Evolutionary conservation across 1,140 invertebrate species (phyloP).

Genomic region (Hypsibius dujardini): DNA sequence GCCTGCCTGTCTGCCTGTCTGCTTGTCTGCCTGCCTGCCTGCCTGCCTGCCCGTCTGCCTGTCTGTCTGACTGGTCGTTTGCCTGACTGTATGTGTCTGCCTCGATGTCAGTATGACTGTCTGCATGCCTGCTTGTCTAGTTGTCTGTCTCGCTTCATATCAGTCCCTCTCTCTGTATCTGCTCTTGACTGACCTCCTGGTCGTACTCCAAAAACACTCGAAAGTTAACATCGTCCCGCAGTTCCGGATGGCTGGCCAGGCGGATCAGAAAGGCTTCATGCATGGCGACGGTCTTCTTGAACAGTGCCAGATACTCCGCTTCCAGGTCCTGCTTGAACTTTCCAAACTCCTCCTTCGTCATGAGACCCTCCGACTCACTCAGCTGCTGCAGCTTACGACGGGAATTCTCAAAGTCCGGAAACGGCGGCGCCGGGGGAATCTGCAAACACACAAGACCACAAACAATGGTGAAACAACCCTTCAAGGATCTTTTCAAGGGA

Average conservation of each 20-base stretch:
- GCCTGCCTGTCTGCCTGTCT: too few relatives aligned
- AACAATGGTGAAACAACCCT: slow-evolving; percentile 20
- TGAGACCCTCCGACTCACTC: slow-evolving; percentile 90
- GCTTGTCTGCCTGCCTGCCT: too few relatives aligned
- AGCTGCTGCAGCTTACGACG: slow-evolving; percentile 90
- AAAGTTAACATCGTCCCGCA: slow-evolving; percentile 79
- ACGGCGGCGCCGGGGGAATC: slow-evolving; percentile 93
- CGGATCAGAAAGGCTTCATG: slow-evolving; percentile 95
- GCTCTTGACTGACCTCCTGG: slow-evolving; percentile 43
- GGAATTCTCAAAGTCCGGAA: slow-evolving; percentile 95
- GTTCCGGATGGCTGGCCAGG: slow-evolving; percentile 77
- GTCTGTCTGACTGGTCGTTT: too few relatives aligned
- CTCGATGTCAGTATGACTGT: too few relatives aligned
- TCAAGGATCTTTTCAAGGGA: too few relatives aligned
- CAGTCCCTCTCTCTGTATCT: too few relatives aligned
- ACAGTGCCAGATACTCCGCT: slow-evolving; percentile 97
- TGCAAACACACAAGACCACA: slow-evolving; percentile 33
- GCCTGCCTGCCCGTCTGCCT: too few relatives aligned
- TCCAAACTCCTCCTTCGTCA: slow-evolving; percentile 94
- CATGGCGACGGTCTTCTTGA: slow-evolving; percentile 99
- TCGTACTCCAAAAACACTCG: slow-evolving; percentile 93
- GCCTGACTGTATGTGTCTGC: too few relatives aligned
- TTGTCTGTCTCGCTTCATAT: too few relatives aligned
- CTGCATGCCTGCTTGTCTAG: too few relatives aligned
- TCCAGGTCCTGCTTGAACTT: slow-evolving; percentile 99